Evolutionary conservation across 2,888 invertebrate species (phyloP), one percentile per base, ranked within the genome.

Genomic region (Drosophila greeni): DNA sequence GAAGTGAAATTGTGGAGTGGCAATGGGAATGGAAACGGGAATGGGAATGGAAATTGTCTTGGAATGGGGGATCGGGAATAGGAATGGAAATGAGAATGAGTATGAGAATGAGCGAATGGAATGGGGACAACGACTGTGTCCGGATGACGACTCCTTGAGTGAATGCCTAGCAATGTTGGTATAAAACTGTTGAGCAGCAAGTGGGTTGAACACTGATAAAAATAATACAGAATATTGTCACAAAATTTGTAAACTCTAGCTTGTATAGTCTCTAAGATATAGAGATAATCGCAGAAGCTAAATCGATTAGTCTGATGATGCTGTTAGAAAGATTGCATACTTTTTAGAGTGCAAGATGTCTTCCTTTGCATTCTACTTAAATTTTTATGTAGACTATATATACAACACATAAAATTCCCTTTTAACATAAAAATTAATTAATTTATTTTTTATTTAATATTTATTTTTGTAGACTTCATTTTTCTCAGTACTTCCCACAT

Each of bases 141-240:
- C 23, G 36, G 20, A 40, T 57, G 66, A 53, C 64, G 73, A 64
- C 47, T 68, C 64, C 53, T 53, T 51, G 48, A 49, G 45, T 59
- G 62, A 62, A 64, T 68, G 57, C 57, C 40, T 12, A 26, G 62
- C 60, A 58, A 52, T 71, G 73, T 70, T 81, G 68, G 74, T 75
- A 72, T 75, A 70, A 74, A 75, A 74, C 72, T 74, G 67, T 72
- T 20, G 73, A 69, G 72, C 74, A 74, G 80, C 81, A 77, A 83
- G 84, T 85, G 85, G 84, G 78, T 71, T 69, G 49, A 43, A 9
- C 64, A 65, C 64, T 42, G 40, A 8, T 5, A 3, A 23, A 49
- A 40, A 23, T 40, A 14, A 14, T 2, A n/a, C n/a, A n/a, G n/a
- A n/a, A n/a, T n/a, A n/a, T n/a, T n/a, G n/a, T n/a, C n/a, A n/a